Evolutionary conservation across 2,113 vertebrate genomes (phyloP).

Genomic region (Prunella himalayana): DNA sequence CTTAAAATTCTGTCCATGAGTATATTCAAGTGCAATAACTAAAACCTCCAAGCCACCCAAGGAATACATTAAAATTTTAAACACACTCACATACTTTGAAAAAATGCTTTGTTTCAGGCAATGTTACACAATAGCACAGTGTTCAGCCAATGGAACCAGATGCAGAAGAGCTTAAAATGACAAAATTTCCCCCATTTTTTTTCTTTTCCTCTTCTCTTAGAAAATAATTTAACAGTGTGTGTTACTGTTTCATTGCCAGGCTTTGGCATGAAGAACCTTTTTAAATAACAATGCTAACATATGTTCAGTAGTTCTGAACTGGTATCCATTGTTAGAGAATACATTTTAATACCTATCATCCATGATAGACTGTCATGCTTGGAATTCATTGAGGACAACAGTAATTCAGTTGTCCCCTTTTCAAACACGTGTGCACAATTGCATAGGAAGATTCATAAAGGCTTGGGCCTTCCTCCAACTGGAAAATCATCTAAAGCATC

Average conservation of each 20-base stretch:
- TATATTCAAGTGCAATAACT: not conserved
- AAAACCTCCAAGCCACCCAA: not conserved
- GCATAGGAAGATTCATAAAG: fast-evolving
- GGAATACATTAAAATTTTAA: not conserved
- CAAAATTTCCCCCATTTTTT: not conserved
- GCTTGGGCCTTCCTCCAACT: not conserved
- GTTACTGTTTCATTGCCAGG: not conserved
- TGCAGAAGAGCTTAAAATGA: not conserved
- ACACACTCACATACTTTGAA: not conserved
- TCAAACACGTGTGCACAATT: not conserved
- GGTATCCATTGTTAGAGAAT: not conserved
- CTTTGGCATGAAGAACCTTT: not conserved
- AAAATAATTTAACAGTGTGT: not conserved
- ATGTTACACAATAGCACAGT: not conserved
- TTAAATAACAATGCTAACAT: constrained; percentile 32
- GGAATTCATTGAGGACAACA: not conserved
- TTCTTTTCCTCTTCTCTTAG: not conserved
- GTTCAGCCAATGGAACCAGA: not conserved
- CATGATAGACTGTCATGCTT: not conserved
- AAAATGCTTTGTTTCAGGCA: not conserved
- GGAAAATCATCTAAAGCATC: not conserved
- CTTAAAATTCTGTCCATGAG: not conserved
- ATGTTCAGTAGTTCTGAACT: not conserved
- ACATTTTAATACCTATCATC: not conserved
- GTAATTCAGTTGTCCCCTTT: not conserved